Conservation (phyloP, 2,113 vertebrate species). For the Mohoua ochrocephala region DNA sequence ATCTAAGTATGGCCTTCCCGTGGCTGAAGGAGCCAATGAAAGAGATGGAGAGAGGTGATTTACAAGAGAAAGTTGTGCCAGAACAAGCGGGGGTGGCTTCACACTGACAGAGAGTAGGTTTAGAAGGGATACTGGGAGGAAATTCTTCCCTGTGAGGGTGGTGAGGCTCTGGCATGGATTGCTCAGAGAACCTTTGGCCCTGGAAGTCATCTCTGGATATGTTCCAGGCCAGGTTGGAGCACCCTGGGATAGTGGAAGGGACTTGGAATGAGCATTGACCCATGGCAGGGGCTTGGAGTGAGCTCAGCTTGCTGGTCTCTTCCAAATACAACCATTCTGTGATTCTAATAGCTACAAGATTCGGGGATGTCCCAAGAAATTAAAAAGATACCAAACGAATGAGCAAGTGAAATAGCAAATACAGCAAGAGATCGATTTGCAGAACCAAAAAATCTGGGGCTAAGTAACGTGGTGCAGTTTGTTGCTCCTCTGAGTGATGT, state of each 20-base stretch:
- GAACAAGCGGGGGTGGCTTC: not conserved
- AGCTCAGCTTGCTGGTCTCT: not conserved
- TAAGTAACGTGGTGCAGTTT: not conserved
- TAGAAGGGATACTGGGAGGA: not conserved
- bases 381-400: not conserved
- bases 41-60: not conserved
- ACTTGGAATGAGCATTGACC: too few relatives aligned
- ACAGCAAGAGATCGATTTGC: not conserved
- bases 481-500: not conserved
- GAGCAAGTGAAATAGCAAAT: not conserved
- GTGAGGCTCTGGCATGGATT: not conserved
- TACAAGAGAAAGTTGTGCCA: not conserved
- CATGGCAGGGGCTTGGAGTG: not conserved
- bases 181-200: not conserved
- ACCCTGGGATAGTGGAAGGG: not conserved
- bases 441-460: not conserved
- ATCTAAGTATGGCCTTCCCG: rapidly evolving
- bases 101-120: not conserved
- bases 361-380: not conserved
- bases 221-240: rapidly evolving
- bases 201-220: not conserved
- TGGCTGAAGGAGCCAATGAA: not conserved
- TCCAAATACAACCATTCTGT: not conserved
- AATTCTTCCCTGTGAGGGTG: not conserved
- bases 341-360: not conserved